These are phyloP conservation scores for Percopsis omiscomaycus DNA, from an alignment of 2,797 vertebrate genomes.

Conservation along the genomic window DNA sequence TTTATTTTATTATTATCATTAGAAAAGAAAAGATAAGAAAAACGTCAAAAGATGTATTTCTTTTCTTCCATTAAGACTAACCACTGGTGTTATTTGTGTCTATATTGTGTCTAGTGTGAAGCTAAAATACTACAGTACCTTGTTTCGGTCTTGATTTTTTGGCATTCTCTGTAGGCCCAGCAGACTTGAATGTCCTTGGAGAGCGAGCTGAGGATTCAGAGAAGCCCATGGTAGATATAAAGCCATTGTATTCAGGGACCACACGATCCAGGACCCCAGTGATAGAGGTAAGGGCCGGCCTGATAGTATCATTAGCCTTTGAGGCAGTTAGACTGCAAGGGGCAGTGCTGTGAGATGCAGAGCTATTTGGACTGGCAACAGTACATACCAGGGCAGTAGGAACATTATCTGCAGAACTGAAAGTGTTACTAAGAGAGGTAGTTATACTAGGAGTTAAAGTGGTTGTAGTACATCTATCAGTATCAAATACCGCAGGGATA, in stretches of 20 bases:
- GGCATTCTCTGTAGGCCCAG: conserved; percentile 27
- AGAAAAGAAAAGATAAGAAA: too few species aligned
- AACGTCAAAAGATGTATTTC: too few species aligned
- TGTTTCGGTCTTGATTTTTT: conserved; percentile 54
- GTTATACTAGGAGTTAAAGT: conserved; percentile 9
- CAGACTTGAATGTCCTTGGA: conserved; percentile 44
- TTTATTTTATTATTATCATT: too few species aligned
- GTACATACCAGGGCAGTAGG: conserved; percentile 14
- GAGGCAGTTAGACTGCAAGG: conserved; percentile 20
- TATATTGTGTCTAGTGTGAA: neutral
- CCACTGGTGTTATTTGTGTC: neutral
- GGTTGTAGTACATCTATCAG: neutral
- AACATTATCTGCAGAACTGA: conserved; percentile 12
- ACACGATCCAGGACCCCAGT: conserved; percentile 21
- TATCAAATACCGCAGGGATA: conserved; percentile 5
- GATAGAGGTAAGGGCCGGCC: neutral
- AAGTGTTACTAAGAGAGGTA: neutral
- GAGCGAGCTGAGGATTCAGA: conserved; percentile 25
- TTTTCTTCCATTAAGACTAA: neutral
- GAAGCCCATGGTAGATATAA: conserved; percentile 10
- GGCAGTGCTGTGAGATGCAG: conserved; percentile 46
- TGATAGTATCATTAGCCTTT: conserved; percentile 5
- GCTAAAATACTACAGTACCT: conserved; percentile 62
- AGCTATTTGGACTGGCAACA: conserved; percentile 35
- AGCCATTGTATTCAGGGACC: neutral